These are phyloP conservation scores for human (Homo sapiens) DNA, from an alignment of 2,113 vertebrate genomes.

Conservation along the genomic window DNA sequence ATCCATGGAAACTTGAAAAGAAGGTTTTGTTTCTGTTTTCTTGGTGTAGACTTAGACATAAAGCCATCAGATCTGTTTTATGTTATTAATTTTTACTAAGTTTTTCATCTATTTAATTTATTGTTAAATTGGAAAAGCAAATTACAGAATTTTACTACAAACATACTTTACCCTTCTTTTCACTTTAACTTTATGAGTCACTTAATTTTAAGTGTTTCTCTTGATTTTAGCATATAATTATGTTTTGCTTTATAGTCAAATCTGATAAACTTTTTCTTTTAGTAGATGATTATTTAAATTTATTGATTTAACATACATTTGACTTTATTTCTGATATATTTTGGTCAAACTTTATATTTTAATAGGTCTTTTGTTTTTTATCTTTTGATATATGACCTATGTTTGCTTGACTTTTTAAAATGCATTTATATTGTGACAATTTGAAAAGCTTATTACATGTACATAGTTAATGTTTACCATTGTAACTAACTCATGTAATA, in stretches of 20 bases:
- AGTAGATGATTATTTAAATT: not conserved
- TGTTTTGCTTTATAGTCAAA: not conserved
- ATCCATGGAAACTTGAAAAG: not conserved
- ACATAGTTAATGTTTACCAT: not conserved
- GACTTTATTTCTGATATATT: not conserved
- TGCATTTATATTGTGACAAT: not conserved
- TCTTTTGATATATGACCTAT: not conserved
- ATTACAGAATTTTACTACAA: not conserved
- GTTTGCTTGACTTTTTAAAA: not conserved
- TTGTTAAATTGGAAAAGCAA: not conserved
- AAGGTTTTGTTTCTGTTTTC: too few species aligned
- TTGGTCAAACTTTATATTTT: not conserved
- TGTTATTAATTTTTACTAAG: not conserved
- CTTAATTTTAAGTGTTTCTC: not conserved
- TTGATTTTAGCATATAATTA: not conserved
- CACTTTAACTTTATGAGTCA: not conserved
- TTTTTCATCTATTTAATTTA: not conserved
- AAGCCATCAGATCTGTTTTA: too few species aligned
- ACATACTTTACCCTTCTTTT: not conserved
- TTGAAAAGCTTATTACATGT: not conserved
- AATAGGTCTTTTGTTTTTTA: not conserved
- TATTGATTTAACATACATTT: not conserved
- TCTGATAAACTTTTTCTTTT: not conserved
- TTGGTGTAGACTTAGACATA: too few species aligned
- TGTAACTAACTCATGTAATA: not conserved